Evolutionary conservation across 2,113 vertebrate species (phyloP), one percentile per base, ranked within the genome.

Genomic region (Gasterosteus nipponicus): DNA sequence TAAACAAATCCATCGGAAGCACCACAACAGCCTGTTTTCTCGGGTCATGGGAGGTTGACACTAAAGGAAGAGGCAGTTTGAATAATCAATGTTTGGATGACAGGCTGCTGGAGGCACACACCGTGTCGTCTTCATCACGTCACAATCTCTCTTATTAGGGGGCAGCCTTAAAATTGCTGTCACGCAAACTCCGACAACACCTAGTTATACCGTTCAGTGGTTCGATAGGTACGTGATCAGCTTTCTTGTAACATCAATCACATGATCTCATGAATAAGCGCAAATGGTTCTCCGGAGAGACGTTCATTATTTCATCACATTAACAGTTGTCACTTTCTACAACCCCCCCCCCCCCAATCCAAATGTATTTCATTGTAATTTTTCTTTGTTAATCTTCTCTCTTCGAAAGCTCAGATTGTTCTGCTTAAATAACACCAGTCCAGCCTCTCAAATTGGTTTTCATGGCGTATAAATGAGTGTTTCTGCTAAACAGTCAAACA

Each of bases 391-490:
- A 71, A 86, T 85, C 46, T 73, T 72, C 69, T 74, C 59, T 70
- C 70, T 58, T 82, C 69, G 82, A 87, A 73, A 69, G 70, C 61
- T 66, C 60, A 67, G 66, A 82, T 70, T 83, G 82, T 80, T 38
- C 53, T 49, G 72, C 46, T 61, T 78, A 44, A 86, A 81, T 81
- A 80, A 77, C 80, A 75, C n/a, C 57, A n/a, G 53, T 77, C 69
- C 14, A 16, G 56, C 70, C 18, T 6, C 57, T 65, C 26, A 59
- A 76, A 89, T 84, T 78, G 73, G 31, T 83, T 89, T 85, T 80
- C 42, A 39, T 79, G 64, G n/a, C 76, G 73, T 79, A 58, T 84
- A 83, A 89, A 88, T 78, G 67, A 69, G 39, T 74, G 80, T 31
- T 5, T 80, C 68, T 79, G 12, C 54, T 78, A 62, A 39, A 54